These are phyloP conservation scores for Mamestra configurata DNA, from an alignment of 1,140 invertebrate genomes.

Conservation along the genomic window DNA sequence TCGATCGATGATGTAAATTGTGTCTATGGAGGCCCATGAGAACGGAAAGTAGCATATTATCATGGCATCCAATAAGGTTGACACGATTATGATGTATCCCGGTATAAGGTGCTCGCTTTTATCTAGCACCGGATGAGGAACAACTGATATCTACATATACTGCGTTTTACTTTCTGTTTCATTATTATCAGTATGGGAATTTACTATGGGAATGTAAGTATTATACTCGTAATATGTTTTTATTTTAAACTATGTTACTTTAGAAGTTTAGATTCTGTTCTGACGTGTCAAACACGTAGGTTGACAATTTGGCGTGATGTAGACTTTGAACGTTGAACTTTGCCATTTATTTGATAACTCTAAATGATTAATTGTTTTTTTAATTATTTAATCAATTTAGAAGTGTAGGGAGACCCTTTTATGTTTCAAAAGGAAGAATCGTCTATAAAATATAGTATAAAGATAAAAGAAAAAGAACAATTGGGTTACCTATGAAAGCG, in stretches of 20 bases:
- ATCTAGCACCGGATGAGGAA: constrained; percentile 25
- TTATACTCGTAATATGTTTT: not conserved
- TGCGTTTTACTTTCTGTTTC: constrained; percentile 19
- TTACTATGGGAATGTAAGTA: constrained; percentile 11
- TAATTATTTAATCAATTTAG: not conserved
- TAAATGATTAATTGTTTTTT: not conserved
- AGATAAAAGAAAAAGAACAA: no score
- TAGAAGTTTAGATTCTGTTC: no score
- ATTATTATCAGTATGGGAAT: constrained; percentile 28
- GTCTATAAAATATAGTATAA: no score
- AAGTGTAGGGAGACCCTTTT: not conserved
- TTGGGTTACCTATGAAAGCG: no score
- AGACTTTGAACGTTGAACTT: no score
- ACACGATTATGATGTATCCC: constrained; percentile 1
- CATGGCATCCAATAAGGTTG: not conserved
- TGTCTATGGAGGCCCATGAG: not conserved
- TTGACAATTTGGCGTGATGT: no score
- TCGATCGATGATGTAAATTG: not conserved
- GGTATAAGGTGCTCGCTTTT: not conserved
- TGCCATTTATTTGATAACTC: no score
- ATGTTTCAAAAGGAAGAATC: no score
- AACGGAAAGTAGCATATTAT: not conserved
- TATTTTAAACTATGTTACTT: no score
- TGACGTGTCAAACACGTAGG: no score
- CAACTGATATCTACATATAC: constrained; percentile 6